A percentile compares a stretch with the other conserved stretches of the same genome.
These are phyloP conservation scores for Drosophila vallismaia DNA, from an alignment of 2,888 invertebrate genomes.

Conservation along the genomic window DNA sequence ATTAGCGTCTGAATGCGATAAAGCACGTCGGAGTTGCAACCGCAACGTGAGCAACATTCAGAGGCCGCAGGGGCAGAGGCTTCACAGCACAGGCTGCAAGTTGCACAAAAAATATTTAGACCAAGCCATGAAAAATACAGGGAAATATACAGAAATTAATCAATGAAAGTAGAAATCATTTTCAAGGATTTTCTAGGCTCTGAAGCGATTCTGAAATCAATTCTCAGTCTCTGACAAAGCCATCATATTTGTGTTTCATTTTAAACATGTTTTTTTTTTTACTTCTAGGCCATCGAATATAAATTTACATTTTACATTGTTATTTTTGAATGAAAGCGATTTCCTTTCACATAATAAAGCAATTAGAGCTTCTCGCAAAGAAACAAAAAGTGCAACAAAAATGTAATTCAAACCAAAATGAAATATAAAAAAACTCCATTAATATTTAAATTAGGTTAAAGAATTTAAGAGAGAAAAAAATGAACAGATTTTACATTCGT, in stretches of 20 bases:
- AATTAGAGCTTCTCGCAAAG: not conserved
- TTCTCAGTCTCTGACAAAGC: too few species aligned
- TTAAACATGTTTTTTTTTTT: too few species aligned
- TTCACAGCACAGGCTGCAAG: too few species aligned
- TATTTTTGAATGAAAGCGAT: not conserved
- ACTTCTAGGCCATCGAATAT: not conserved
- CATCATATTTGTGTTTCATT: too few species aligned
- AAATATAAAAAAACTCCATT: not conserved
- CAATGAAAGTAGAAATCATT: too few species aligned
- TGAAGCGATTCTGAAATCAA: too few species aligned
- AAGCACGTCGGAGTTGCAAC: conserved; percentile 62
- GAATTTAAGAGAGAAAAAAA: not conserved
- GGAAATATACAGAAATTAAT: not conserved
- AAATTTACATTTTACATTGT: not conserved
- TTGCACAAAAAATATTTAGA: not conserved
- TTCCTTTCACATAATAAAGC: not conserved
- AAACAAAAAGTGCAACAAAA: not conserved
- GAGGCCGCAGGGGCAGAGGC: not conserved
- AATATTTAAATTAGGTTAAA: not conserved
- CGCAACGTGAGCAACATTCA: conserved; percentile 41
- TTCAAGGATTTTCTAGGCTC: too few species aligned
- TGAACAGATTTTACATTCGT: not conserved
- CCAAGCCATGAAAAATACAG: not conserved
- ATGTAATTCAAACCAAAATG: conserved; percentile 1
- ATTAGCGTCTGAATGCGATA: conserved; percentile 70